Conservation (phyloP, 2,888 invertebrate genomes). For the Sarcophaga caerulescens region DNA sequence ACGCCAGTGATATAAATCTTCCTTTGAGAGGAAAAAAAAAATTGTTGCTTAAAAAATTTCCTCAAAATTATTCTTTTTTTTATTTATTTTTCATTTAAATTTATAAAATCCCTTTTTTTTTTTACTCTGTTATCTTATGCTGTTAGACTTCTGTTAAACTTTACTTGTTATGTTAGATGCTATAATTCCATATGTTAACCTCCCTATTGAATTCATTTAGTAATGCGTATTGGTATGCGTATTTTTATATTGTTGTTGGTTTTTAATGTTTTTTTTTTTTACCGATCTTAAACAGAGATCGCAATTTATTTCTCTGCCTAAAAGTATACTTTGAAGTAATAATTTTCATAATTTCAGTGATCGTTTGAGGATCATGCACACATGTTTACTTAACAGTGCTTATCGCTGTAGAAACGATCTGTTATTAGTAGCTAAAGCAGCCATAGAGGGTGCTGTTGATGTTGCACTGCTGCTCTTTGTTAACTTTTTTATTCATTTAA, state of each 20-base stretch:
- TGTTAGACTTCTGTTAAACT: background rate
- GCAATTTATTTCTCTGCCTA: constrained; percentile 34
- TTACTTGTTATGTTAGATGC: background rate
- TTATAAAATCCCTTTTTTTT: background rate
- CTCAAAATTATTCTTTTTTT: background rate
- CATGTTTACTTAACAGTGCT: constrained; percentile 15
- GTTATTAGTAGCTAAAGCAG: constrained; percentile 8
- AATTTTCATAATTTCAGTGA: constrained; percentile 58
- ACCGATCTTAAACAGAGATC: background rate
- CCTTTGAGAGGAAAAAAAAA: background rate
- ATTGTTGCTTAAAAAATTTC: background rate
- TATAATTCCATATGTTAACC: constrained; percentile 9
- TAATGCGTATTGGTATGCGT: background rate
- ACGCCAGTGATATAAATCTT: constrained; percentile 49
- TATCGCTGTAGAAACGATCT: constrained; percentile 55
- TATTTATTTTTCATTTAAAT: background rate
- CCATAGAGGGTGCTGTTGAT: constrained; percentile 53
- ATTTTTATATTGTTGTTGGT: constrained; percentile 2
- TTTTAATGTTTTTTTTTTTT: background rate
- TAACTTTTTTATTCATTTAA: background rate
- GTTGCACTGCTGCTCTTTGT: constrained; percentile 10
- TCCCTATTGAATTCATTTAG: background rate
- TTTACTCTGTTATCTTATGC: background rate
- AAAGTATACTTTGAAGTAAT: constrained; percentile 62
- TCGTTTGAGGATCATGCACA: background rate